Percentiles rank a stretch among this genome's conserved stretches.
phyloP scores from a whole-genome alignment of 1,140 invertebrate species.

The Panonychus citri region DNA sequence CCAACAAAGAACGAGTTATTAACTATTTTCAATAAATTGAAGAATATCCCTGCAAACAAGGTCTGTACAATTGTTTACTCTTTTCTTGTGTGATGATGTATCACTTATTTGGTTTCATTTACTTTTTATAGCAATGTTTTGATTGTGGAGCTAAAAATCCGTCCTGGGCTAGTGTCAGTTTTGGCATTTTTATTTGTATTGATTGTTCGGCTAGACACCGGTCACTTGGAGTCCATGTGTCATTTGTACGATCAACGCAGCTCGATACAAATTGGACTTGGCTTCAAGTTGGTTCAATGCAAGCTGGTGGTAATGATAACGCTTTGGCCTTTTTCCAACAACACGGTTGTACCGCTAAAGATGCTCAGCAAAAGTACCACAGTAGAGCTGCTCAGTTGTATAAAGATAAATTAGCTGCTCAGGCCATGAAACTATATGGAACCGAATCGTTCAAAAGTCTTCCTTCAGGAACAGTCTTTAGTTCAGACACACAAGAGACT shows the following conservation, averaged over 20 bases:
- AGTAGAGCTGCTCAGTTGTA: conserved; percentile 83
- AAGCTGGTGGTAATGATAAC: conserved; percentile 91
- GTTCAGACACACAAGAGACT: not conserved
- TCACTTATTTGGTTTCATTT: too few species aligned
- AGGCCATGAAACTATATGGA: conserved; percentile 68
- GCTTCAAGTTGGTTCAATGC: conserved; percentile 52
- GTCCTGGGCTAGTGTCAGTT: too few species aligned
- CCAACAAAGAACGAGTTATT: too few species aligned
- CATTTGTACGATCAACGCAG: conserved; percentile 88
- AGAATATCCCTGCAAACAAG: too few species aligned
- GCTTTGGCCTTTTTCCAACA: conserved; percentile 78
- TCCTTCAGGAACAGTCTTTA: too few species aligned
- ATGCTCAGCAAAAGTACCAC: conserved; percentile 92
- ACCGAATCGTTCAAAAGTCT: conserved; percentile 40
- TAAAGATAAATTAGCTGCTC: conserved; percentile 60
- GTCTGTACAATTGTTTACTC: too few species aligned
- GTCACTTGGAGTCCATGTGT: conserved; percentile 75
- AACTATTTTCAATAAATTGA: too few species aligned
- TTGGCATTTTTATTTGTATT: too few species aligned
- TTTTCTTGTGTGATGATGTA: too few species aligned
- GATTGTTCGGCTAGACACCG: too few species aligned
- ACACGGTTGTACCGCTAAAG: conserved; percentile 68
- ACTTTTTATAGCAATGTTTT: conserved; percentile 97
- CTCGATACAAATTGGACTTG: too few species aligned
- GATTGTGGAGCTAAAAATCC: conserved; percentile 86